phyloP scores from a whole-genome alignment of 2,888 invertebrate genomes.

The Eristalinus sepulchralis region DNA sequence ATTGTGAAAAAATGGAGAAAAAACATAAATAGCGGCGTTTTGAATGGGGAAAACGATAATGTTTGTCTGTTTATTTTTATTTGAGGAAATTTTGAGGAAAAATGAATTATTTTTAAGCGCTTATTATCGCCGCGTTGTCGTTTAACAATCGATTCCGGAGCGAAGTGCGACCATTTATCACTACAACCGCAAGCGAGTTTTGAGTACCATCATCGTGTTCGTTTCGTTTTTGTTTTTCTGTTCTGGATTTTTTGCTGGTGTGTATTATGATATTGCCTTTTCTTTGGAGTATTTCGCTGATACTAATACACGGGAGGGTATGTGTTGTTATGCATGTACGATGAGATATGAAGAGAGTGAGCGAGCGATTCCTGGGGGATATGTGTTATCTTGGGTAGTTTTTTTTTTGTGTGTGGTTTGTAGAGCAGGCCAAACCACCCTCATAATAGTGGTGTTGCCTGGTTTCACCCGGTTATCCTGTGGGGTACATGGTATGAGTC shows the following conservation, averaged over 20 bases:
- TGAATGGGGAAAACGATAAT: neutral
- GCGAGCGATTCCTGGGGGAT: constrained; percentile 67
- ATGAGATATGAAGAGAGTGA: constrained; percentile 65
- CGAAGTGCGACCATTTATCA: constrained; percentile 70
- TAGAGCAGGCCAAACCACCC: constrained; percentile 55
- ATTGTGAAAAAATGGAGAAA: neutral
- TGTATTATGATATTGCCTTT: constrained; percentile 40
- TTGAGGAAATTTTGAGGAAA: constrained; percentile 25
- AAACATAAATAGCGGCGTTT: neutral
- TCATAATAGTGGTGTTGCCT: constrained; percentile 42
- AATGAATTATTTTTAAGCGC: constrained; percentile 42
- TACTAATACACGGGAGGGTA: constrained; percentile 57
- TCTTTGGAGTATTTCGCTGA: constrained; percentile 50
- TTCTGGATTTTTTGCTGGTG: constrained; percentile 62
- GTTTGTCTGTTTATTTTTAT: neutral
- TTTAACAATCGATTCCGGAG: constrained; percentile 69
- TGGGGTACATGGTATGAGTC: constrained; percentile 52
- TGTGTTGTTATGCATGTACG: constrained; percentile 54
- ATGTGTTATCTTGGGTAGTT: constrained; percentile 66
- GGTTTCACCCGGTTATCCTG: constrained; percentile 65
- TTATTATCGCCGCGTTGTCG: constrained; percentile 66
- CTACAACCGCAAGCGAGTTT: constrained; percentile 70
- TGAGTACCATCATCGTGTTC: constrained; percentile 42
- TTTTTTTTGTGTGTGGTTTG: constrained; percentile 1
- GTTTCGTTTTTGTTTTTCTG: constrained; percentile 48